Base-by-base conservation (phyloP, 2,888 invertebrate genomes). In the Napeogenes inachia region DNA sequence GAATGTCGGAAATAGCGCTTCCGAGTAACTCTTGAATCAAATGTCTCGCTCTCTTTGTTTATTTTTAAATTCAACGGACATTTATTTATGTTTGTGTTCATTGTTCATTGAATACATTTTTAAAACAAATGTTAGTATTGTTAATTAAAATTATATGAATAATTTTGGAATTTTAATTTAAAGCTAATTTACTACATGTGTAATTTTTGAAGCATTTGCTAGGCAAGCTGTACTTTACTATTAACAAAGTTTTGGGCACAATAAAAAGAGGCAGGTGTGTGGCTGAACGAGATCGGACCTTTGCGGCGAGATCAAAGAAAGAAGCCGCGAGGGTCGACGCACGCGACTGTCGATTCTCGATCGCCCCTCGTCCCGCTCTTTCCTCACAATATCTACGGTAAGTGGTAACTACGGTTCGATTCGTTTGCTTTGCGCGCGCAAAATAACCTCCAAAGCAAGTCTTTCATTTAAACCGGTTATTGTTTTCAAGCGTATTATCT, bases 1-100 rank as follows among this genome's bases (percentile, higher is more conserved):
- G 87, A 86, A 87, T 79, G 80, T 84, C 86, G 85, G 85, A 87
- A 85, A 87, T 87, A 88, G 84, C 84, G 77, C 78, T 88, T 87
- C 87, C 84, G 82, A 86, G 87, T 86, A 87, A 82, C 81, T 82
- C 80, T 82, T 81, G 79, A 80, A 81, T 85, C 79, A 77, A 78
- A 84, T 85, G 82, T 83, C 79, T 83, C 83, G 77, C 78, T 73
- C 71, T 75, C 73, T 70, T 70, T 66, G 70, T 73, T 75, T 80
- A 80, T 81, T 81, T 82, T 78, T 79, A 76, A 69, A 68, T 66
- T 67, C 72, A 58, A 63, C 4, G 21, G 13, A 32, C 47, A n/a
- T 35, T 33, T 12, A 12, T 8, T 12, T 57, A 13, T 21, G n/a
- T 47, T n/a, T 47, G 4, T 47, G 21, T n/a, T n/a, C 6, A 30